phyloP scores from a whole-genome alignment of 2,797 vertebrate genomes.

The Borostomias antarcticus region DNA sequence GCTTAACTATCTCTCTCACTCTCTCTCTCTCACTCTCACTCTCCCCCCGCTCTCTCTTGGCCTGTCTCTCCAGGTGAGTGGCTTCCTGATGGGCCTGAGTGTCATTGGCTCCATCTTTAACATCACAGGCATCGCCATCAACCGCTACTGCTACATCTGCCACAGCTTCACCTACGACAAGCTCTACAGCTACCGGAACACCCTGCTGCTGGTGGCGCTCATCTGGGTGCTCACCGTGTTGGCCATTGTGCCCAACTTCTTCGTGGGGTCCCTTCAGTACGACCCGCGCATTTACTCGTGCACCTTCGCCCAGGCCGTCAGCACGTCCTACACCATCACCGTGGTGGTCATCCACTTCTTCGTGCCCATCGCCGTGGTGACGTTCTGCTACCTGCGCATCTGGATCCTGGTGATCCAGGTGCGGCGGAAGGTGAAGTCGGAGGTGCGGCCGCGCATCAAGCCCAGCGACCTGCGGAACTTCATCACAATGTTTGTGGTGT shows the following conservation, averaged over 20 bases:
- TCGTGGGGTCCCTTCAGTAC: slow-evolving; percentile 83
- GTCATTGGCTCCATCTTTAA: slow-evolving; percentile 90
- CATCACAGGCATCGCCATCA: slow-evolving; percentile 87
- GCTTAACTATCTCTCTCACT: not conserved
- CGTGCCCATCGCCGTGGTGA: slow-evolving; percentile 81
- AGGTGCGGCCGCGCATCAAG: slow-evolving; percentile 73
- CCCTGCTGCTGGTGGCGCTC: slow-evolving; percentile 75
- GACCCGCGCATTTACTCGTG: slow-evolving; percentile 85
- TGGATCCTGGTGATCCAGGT: slow-evolving; percentile 87
- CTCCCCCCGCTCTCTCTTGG: not conserved
- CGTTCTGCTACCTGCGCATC: slow-evolving; percentile 87
- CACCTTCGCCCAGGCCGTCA: slow-evolving; percentile 84
- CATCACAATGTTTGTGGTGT: slow-evolving; percentile 88
- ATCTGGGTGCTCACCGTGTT: slow-evolving; percentile 83
- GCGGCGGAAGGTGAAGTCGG: slow-evolving; percentile 79
- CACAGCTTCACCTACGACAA: slow-evolving; percentile 82
- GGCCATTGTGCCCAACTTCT: slow-evolving; percentile 84
- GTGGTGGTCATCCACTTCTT: slow-evolving; percentile 86
- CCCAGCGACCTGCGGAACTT: slow-evolving; percentile 83
- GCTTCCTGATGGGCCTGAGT: slow-evolving; percentile 88
- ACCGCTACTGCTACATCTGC: slow-evolving; percentile 87
- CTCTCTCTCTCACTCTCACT: no score
- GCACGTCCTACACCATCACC: slow-evolving; percentile 79
- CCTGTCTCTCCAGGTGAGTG: slow-evolving; percentile 58
- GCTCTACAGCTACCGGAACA: slow-evolving; percentile 78